phyloP scores from a whole-genome alignment of 2,113 vertebrate genomes.

The Willisornis vidua region DNA sequence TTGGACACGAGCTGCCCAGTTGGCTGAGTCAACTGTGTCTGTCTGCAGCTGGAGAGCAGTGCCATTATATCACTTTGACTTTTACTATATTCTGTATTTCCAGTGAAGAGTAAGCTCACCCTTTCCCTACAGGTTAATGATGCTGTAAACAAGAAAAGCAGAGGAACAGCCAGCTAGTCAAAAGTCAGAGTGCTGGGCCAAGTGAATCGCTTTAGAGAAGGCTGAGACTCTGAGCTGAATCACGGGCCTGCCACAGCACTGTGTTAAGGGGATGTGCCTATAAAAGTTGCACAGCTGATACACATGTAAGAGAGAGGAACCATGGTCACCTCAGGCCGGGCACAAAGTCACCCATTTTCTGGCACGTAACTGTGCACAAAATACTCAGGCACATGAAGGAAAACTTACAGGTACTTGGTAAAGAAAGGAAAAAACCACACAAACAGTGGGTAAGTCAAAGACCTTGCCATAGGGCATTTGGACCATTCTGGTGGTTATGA shows the following conservation, averaged over 20 bases:
- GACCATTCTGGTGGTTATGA: not conserved
- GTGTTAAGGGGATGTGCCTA: not conserved
- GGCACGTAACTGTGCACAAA: not conserved
- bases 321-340: not conserved
- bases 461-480: not conserved
- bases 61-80: not conserved
- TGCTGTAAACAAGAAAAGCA: not conserved
- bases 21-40: not conserved
- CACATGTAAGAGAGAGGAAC: not conserved
- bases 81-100: conserved; percentile 17
- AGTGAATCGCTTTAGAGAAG: not conserved
- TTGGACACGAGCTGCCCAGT: not conserved
- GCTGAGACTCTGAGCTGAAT: not conserved
- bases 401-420: not conserved
- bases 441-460: not conserved
- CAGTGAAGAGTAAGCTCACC: accelerated
- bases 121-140: not conserved
- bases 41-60: not conserved
- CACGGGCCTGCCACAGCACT: not conserved
- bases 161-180: not conserved
- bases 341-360: not conserved
- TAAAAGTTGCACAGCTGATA: not conserved
- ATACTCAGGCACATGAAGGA: not conserved
- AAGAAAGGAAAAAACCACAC: not conserved
- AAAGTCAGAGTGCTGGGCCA: not conserved